These are phyloP conservation scores for Procambarus virginalis DNA, from an alignment of 1,140 invertebrate species.

Conservation along the genomic window DNA sequence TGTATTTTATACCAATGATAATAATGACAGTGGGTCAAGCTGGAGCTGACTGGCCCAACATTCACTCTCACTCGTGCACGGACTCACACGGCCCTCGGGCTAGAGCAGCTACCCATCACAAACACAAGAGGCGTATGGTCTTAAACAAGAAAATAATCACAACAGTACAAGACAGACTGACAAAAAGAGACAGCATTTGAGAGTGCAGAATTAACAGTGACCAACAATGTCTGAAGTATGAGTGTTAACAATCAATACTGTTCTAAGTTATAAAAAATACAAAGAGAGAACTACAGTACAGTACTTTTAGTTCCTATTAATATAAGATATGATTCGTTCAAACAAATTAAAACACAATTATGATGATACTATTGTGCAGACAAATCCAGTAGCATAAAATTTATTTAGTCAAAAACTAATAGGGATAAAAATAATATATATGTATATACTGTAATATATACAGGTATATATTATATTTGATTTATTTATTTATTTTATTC, in stretches of 20 bases:
- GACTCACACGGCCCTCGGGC: conserved; percentile 39
- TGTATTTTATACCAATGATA: conserved; percentile 69
- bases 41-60: conserved; percentile 52
- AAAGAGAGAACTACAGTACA: not conserved
- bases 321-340: not conserved
- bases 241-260: not conserved
- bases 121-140: conserved; percentile 40
- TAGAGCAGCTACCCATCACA: conserved; percentile 48
- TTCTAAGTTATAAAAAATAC: not conserved
- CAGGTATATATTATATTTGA: too few relatives aligned
- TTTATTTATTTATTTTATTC: not conserved
- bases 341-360: not conserved
- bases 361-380: not conserved
- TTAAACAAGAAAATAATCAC: conserved; percentile 21
- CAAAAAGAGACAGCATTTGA: not conserved
- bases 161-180: not conserved
- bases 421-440: conserved; percentile 3
- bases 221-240: not conserved
- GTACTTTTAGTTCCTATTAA: not conserved
- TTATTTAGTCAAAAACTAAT: too few relatives aligned
- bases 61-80: conserved; percentile 30
- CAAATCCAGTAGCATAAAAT: not conserved
- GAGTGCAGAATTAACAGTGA: conserved; percentile 9
- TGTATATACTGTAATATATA: too few relatives aligned
- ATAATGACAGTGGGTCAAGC: conserved; percentile 64